These are phyloP conservation scores for Caenorhabditis macrosperma DNA, from an alignment of 2,888 invertebrate species.

Conservation along the genomic window DNA sequence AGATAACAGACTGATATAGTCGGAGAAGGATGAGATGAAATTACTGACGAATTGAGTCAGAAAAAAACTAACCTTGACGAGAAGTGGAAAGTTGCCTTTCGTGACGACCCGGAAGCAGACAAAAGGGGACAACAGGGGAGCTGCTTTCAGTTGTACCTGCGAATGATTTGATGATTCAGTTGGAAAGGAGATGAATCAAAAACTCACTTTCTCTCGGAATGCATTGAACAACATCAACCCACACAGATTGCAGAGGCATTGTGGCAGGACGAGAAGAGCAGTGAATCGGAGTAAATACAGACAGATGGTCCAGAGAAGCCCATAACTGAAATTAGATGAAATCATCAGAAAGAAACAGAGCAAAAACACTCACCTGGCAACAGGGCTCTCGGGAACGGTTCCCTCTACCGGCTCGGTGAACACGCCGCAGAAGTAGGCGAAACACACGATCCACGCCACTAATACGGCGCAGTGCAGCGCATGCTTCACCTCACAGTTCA, in stretches of 20 bases:
- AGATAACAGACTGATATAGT: neutral
- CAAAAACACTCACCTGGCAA: conserved; percentile 55
- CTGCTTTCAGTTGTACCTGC: conserved; percentile 85
- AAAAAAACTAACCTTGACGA: conserved; percentile 85
- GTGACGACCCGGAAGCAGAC: conserved; percentile 95
- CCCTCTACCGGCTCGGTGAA: conserved; percentile 66
- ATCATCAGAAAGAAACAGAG: neutral
- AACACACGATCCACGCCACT: conserved; percentile 75
- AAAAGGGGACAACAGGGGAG: conserved; percentile 92
- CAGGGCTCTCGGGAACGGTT: conserved; percentile 60
- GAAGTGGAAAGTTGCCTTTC: conserved; percentile 92
- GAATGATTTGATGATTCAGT: too few relatives aligned
- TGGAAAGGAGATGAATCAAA: too few relatives aligned
- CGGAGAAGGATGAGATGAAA: neutral
- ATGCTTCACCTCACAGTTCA: conserved; percentile 77
- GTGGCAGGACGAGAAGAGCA: conserved; percentile 80
- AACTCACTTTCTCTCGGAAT: conserved; percentile 84
- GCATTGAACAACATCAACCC: conserved; percentile 90
- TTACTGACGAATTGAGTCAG: too few relatives aligned
- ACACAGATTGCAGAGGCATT: conserved; percentile 79
- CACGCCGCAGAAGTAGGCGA: conserved; percentile 76
- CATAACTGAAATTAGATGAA: conserved; percentile 74
- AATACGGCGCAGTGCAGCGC: conserved; percentile 76
- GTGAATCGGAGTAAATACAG: conserved; percentile 77
- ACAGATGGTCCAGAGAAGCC: conserved; percentile 72